Conservation (phyloP, 2,888 invertebrate species). For the Epirrita christyi region DNA sequence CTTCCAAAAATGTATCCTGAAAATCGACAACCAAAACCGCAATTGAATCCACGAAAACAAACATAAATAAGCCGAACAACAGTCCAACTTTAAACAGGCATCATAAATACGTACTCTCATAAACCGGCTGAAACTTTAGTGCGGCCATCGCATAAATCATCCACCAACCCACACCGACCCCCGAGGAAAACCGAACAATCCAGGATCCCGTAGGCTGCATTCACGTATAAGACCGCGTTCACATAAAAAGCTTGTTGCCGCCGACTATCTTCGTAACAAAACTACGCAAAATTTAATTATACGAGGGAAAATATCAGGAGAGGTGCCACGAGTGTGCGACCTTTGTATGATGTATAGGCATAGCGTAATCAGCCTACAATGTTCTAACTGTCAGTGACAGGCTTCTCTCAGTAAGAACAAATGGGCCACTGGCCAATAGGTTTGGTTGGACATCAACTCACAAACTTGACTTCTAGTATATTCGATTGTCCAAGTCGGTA, state of each 20-base stretch:
- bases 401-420: too few species aligned
- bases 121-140: slow-evolving; percentile 59
- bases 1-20: background rate
- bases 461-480: too few species aligned
- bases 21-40: slow-evolving; percentile 39
- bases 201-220: slow-evolving; percentile 25
- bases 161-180: slow-evolving; percentile 19
- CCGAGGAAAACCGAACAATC: slow-evolving; percentile 21
- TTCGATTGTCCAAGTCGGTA: too few species aligned
- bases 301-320: too few species aligned
- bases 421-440: too few species aligned
- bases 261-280: background rate
- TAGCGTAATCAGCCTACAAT: too few species aligned
- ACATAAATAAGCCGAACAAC: slow-evolving; percentile 50
- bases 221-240: slow-evolving; percentile 7
- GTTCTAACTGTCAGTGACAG: too few species aligned
- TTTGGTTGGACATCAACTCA: too few species aligned
- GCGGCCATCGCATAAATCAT: slow-evolving; percentile 57
- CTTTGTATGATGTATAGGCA: too few species aligned
- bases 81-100: slow-evolving; percentile 61
- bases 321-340: too few species aligned
- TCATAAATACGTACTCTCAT: slow-evolving; percentile 68
- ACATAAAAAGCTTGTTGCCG: background rate
- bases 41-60: slow-evolving; percentile 44
- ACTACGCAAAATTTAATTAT: too few species aligned